phyloP scores from a whole-genome alignment of 2,113 vertebrate species.

The Eulemur rufifrons region DNA sequence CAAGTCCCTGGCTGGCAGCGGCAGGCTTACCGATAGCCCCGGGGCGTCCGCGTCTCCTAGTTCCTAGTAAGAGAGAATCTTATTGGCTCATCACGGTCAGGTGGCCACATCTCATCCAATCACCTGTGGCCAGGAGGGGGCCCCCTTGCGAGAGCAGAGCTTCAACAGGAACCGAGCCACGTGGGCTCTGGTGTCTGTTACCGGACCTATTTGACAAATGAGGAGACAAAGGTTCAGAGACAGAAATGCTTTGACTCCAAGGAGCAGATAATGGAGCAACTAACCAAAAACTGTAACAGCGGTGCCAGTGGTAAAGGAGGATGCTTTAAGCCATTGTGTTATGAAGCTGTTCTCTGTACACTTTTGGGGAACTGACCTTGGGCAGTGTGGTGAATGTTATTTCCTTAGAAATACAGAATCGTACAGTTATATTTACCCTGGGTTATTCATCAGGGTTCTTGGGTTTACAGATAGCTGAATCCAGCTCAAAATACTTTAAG shows the following conservation, averaged over 20 bases:
- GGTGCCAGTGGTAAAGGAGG: neutral
- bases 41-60: neutral
- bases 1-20: neutral
- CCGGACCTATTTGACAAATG: too few relatives aligned
- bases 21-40: neutral
- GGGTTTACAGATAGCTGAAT: neutral
- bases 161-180: neutral
- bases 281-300: too few relatives aligned
- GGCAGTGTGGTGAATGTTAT: neutral
- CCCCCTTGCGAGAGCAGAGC: neutral
- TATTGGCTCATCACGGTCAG: neutral
- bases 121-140: neutral
- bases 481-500: neutral
- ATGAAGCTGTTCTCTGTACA: neutral
- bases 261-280: neutral
- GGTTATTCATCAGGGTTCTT: neutral
- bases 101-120: neutral
- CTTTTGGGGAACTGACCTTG: neutral
- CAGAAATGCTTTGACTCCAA: neutral
- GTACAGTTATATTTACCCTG: neutral
- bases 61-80: neutral
- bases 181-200: rapidly evolving
- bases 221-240: neutral
- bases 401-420: neutral
- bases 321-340: neutral